These are phyloP conservation scores for Calameuta idolon DNA, from an alignment of 2,888 invertebrate genomes.

Conservation along the genomic window DNA sequence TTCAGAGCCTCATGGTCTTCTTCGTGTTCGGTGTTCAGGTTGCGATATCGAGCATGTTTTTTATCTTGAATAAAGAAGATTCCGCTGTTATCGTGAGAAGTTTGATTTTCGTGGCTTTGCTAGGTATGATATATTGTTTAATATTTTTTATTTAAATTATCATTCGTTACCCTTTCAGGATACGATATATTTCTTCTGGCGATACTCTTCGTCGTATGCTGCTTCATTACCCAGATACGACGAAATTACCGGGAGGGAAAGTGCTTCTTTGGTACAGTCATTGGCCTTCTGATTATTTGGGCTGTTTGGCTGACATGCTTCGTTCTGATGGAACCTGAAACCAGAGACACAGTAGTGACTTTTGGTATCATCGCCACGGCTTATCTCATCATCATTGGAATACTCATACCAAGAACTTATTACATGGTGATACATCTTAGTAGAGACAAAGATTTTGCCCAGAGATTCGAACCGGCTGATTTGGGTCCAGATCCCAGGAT, in stretches of 20 bases:
- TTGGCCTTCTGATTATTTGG: slow-evolving; percentile 67
- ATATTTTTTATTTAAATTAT: slow-evolving; percentile 68
- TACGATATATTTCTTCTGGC: slow-evolving; percentile 75
- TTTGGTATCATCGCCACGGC: slow-evolving; percentile 74
- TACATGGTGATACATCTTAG: slow-evolving; percentile 75
- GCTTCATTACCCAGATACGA: slow-evolving; percentile 74
- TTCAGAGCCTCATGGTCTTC: slow-evolving; percentile 74
- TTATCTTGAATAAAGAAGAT: slow-evolving; percentile 46
- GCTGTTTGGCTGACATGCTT: slow-evolving; percentile 74
- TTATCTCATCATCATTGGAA: slow-evolving; percentile 72
- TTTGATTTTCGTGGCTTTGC: slow-evolving; percentile 66
- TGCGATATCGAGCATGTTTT: slow-evolving; percentile 58
- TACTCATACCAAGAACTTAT: slow-evolving; percentile 79
- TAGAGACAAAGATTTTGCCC: slow-evolving; percentile 67
- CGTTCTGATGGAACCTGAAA: slow-evolving; percentile 69
- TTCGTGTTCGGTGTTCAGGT: slow-evolving; percentile 75
- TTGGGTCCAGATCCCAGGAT: slow-evolving; percentile 51
- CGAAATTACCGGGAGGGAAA: slow-evolving; percentile 78
- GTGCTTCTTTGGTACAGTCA: slow-evolving; percentile 69
- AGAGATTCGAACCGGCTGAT: slow-evolving; percentile 48
- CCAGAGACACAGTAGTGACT: slow-evolving; percentile 72
- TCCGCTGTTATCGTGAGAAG: slow-evolving; percentile 61
- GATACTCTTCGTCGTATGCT: slow-evolving; percentile 71
- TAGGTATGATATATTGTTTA: slow-evolving; percentile 63
- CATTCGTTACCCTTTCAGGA: slow-evolving; percentile 69